phyloP scores from a whole-genome alignment of 2,113 vertebrate species.

The Orientallactaga bullata region DNA sequence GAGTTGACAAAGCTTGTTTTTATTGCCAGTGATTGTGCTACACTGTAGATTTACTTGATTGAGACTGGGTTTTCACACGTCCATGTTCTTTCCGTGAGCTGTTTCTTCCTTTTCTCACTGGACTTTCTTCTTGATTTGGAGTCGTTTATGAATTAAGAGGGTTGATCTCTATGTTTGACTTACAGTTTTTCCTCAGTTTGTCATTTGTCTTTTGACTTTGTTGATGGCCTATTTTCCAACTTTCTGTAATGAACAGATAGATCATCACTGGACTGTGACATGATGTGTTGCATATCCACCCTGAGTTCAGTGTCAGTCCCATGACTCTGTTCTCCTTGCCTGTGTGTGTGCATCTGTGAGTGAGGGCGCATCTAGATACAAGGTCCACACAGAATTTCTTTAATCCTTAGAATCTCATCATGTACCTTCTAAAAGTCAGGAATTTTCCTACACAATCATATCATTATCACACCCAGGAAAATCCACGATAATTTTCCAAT shows the following conservation, averaged over 20 bases:
- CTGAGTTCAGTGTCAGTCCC: not conserved
- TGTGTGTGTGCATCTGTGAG: not conserved
- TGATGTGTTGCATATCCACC: not conserved
- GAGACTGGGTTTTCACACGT: not conserved
- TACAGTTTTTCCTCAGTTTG: not conserved
- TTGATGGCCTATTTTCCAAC: not conserved
- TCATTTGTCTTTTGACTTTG: slow-evolving; percentile 8
- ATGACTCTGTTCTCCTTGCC: not conserved
- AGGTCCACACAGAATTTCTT: not conserved
- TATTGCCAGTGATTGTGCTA: not conserved
- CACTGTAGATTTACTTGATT: not conserved
- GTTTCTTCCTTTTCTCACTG: not conserved
- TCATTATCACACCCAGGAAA: not conserved
- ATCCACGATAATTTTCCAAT: not conserved
- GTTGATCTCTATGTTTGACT: not conserved
- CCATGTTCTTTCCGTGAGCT: not conserved
- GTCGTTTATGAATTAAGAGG: not conserved
- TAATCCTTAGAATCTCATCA: not conserved
- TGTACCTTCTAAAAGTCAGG: not conserved
- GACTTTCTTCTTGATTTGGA: not conserved
- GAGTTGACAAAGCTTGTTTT: not conserved
- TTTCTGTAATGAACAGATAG: not conserved
- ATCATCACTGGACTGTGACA: not conserved
- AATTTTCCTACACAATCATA: not conserved
- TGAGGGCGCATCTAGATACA: rapidly evolving